A percentile compares a stretch with the other conserved stretches of the same genome.
Conservation (phyloP, 1,140 invertebrate species). For the Fopius arisanus region DNA sequence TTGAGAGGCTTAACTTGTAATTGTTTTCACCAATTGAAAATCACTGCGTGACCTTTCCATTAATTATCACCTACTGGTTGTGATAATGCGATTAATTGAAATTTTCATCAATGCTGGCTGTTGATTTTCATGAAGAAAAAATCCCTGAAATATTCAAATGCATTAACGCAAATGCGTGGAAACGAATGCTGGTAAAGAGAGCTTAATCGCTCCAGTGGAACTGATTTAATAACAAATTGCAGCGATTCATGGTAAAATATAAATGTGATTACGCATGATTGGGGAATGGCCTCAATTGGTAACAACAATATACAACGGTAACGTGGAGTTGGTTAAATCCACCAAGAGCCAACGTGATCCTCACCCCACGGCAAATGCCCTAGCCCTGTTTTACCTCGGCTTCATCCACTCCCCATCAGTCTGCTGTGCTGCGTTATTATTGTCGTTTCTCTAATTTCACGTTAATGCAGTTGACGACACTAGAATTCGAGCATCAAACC, state of each 20-base stretch:
- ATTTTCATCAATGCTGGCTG: background rate
- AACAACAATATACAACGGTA: background rate
- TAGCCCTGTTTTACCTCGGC: conserved; percentile 16
- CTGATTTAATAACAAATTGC: background rate
- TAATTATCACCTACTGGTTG: background rate
- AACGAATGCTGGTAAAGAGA: background rate
- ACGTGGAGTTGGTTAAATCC: background rate
- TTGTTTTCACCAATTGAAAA: background rate
- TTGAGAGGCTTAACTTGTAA: background rate
- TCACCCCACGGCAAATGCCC: background rate
- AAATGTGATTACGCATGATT: background rate
- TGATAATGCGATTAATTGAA: background rate
- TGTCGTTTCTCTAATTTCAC: conserved; percentile 61
- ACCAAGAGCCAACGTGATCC: background rate
- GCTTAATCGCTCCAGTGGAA: background rate
- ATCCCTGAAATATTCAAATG: background rate
- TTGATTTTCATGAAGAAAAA: background rate
- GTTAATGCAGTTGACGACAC: conserved; percentile 61
- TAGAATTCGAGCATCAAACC: conserved; percentile 61
- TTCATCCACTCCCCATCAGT: background rate
- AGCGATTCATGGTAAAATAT: background rate
- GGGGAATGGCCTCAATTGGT: background rate
- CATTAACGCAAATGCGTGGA: background rate
- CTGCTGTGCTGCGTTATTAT: conserved; percentile 52
- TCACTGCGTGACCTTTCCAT: background rate